Evolutionary conservation across 2,113 vertebrate species (phyloP), one percentile per base, ranked within the genome.

Genomic region (Centrocercus urophasianus): DNA sequence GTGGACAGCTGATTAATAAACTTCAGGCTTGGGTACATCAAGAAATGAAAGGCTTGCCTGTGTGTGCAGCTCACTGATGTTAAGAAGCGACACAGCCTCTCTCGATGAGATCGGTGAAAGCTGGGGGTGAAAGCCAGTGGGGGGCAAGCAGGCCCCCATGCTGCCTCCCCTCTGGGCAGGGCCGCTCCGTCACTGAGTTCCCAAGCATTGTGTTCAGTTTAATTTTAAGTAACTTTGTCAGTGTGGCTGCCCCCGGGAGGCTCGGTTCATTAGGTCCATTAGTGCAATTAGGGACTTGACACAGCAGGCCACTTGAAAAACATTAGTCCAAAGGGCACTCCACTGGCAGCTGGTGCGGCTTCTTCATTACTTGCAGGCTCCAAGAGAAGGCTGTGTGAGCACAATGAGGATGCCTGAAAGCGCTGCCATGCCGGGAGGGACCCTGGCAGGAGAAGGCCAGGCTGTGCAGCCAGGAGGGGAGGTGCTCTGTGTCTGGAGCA

Each of bases 211-310:
- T 64, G 25, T 48, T 74, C 4, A 8, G 47, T 94, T 94, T 83
- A 74, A 54, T 95, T 97, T 93, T 92, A 93, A 96, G 87, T 57
- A 5, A 82, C 38, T 43, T 28, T 36, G 34, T 91, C 52, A 61
- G 72, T 69, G 60, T 66, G 64, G 70, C 36, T 65, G 70, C 74
- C 40, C 60, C 36, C 70, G 30, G 67, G 83, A 96, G 36, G 14
- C 36, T 90, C 63, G 84, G 70, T 91, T 97, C 77, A 71, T 97
- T 95, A 95, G 47, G 56, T 83, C 94, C 91, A 83, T 96, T 96
- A 96, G 89, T 32, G 50, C 88, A 93, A 93, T 88, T 90, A 96
- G 42, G 13, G 34, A 63, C 60, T 79, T 18, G 34, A 78, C 79
- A 83, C 38, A 93, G 89, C 82, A 94, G 76, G 71, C 48, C 66